These are phyloP conservation scores for Coelopa pilipes DNA, from an alignment of 2,888 invertebrate genomes.

Conservation along the genomic window DNA sequence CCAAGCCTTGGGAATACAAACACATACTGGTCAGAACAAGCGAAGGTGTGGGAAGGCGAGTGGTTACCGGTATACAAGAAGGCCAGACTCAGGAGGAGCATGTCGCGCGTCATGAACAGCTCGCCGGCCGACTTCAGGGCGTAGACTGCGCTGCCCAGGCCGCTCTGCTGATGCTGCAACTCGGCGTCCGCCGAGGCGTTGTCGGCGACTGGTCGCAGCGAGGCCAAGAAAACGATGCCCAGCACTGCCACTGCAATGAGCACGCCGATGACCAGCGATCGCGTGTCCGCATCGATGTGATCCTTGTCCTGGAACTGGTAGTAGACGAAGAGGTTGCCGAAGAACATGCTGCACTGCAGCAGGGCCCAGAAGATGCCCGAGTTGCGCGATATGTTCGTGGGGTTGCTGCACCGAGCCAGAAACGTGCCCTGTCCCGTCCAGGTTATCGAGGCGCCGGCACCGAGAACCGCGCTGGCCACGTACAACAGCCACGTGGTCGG, in stretches of 20 bases:
- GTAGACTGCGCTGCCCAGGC: constrained; percentile 66
- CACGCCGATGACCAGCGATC: constrained; percentile 84
- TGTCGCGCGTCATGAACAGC: constrained; percentile 83
- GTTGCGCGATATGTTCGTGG: constrained; percentile 89
- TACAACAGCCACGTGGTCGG: constrained; percentile 88
- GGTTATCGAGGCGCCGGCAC: constrained; percentile 91
- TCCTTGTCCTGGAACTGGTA: constrained; percentile 86
- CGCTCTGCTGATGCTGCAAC: constrained; percentile 69
- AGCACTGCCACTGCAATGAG: constrained; percentile 78
- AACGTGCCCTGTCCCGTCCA: constrained; percentile 98
- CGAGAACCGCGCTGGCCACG: constrained; percentile 84
- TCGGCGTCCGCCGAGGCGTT: constrained; percentile 61
- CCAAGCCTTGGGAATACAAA: constrained; percentile 75
- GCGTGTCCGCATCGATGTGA: constrained; percentile 76
- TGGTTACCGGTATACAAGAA: constrained; percentile 88
- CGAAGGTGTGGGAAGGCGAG: constrained; percentile 31
- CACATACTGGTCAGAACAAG: not conserved
- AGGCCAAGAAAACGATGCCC: constrained; percentile 76
- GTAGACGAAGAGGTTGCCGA: constrained; percentile 95
- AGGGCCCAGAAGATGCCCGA: constrained; percentile 98
- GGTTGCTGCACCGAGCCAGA: constrained; percentile 88
- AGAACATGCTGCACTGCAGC: constrained; percentile 92
- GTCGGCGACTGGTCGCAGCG: constrained; percentile 72
- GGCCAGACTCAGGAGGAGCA: constrained; percentile 84
- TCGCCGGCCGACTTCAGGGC: constrained; percentile 80